A percentile compares a stretch with the other conserved stretches of the same genome.
Conservation (phyloP, 2,888 invertebrate species). For the Lepeophtheirus nordmannii region DNA sequence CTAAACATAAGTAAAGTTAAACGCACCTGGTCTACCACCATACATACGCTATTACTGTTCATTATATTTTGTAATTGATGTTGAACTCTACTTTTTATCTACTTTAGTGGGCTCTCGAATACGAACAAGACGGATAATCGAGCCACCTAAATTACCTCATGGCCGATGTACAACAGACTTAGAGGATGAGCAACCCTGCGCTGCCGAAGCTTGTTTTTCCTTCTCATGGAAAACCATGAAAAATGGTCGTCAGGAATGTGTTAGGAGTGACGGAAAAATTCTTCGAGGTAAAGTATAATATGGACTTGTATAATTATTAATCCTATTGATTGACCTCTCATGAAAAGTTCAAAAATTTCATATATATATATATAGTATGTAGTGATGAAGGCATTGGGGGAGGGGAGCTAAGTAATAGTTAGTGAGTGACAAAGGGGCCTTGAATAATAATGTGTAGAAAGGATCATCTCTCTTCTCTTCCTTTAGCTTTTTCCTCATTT, state of each 20-base stretch:
- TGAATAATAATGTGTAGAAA: too few relatives aligned
- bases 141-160: conserved; percentile 1
- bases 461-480: too few relatives aligned
- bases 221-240: conserved; percentile 6
- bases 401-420: too few relatives aligned
- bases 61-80: background rate
- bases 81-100: background rate
- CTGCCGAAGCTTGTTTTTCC: background rate
- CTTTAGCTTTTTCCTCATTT: too few relatives aligned
- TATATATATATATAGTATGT: too few relatives aligned
- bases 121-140: background rate
- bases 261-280: conserved; percentile 3
- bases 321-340: too few relatives aligned
- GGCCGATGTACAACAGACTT: conserved; percentile 4
- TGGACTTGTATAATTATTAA: background rate
- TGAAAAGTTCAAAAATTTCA: too few relatives aligned
- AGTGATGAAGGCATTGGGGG: too few relatives aligned
- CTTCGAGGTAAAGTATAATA: background rate
- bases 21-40: too few relatives aligned
- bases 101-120: conserved; percentile 5
- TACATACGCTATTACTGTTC: background rate
- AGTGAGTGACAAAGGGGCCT: too few relatives aligned
- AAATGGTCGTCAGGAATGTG: conserved; percentile 1
- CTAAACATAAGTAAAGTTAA: too few relatives aligned
- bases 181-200: background rate